These are phyloP conservation scores for Crotalus tigris DNA, from an alignment of 2,113 vertebrate species.

Conservation along the genomic window DNA sequence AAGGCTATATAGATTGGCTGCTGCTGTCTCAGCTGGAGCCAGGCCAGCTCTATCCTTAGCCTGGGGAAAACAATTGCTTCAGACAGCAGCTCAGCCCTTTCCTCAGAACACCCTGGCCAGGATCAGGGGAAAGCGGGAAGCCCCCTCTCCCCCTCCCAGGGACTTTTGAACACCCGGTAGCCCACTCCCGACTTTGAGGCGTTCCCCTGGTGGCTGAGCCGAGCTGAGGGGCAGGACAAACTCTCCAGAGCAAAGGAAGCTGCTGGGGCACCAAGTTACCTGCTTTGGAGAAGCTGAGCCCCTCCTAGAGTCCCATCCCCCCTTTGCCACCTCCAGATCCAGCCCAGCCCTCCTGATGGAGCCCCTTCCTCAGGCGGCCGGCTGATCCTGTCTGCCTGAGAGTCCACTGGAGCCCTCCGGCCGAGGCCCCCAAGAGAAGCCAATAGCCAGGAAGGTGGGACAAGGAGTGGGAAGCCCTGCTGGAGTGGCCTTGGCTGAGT, in stretches of 20 bases:
- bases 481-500: neutral
- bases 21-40: neutral
- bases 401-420: accelerated
- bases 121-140: neutral
- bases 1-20: neutral
- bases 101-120: neutral
- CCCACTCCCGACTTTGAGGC: neutral
- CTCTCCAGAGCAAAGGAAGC: too few relatives aligned
- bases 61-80: neutral
- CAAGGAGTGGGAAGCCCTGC: neutral
- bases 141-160: neutral
- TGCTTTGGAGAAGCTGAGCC: neutral
- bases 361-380: neutral
- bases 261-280: neutral
- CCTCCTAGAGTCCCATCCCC: neutral
- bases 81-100: neutral
- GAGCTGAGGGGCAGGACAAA: neutral
- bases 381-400: neutral
- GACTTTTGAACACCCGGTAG: neutral
- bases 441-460: accelerated
- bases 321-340: constrained; percentile 2
- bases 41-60: neutral
- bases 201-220: neutral
- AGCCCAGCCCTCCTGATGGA: constrained; percentile 44
- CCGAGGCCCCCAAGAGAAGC: neutral